Evolutionary conservation across 2,888 invertebrate genomes (phyloP).

Genomic region (Mesoligia furuncula): DNA sequence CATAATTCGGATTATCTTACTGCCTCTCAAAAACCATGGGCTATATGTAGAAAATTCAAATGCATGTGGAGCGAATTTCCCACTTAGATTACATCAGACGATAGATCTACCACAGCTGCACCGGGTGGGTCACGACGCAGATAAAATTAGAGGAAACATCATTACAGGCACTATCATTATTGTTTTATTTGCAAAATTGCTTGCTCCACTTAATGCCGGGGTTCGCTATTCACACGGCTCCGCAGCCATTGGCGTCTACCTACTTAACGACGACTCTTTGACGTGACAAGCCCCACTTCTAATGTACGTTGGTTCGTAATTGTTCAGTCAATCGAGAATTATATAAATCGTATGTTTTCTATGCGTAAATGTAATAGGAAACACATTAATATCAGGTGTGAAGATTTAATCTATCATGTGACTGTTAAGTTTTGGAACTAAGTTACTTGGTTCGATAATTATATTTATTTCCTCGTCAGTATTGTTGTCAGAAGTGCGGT

Average conservation of each 20-base stretch:
- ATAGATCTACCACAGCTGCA: conserved; percentile 14
- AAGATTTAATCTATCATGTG: conserved; percentile 12
- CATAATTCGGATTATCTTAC: background rate
- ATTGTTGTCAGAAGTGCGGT: background rate
- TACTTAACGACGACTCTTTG: conserved; percentile 81
- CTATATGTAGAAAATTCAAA: background rate
- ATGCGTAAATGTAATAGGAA: conserved; percentile 28
- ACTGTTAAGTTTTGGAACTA: background rate
- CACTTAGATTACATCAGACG: conserved; percentile 55
- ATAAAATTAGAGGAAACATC: conserved; percentile 81
- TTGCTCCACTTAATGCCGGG: conserved; percentile 78
- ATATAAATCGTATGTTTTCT: conserved; percentile 64
- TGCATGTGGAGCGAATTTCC: conserved; percentile 3
- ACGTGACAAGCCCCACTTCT: conserved; percentile 82
- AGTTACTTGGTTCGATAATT: background rate
- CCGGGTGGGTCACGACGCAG: conserved; percentile 69
- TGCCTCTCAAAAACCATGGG: background rate
- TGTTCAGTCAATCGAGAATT: conserved; percentile 77
- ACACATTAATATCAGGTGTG: conserved; percentile 18
- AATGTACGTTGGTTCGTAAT: conserved; percentile 74
- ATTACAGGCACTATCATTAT: conserved; percentile 82
- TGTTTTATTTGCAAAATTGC: conserved; percentile 86
- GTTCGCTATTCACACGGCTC: conserved; percentile 80
- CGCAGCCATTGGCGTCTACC: conserved; percentile 76
- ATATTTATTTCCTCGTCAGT: background rate